Percentiles rank a stretch among this genome's conserved stretches.
Evolutionary conservation across 1,140 invertebrate genomes (phyloP).

Genomic region (Acyrthosiphon pisum): DNA sequence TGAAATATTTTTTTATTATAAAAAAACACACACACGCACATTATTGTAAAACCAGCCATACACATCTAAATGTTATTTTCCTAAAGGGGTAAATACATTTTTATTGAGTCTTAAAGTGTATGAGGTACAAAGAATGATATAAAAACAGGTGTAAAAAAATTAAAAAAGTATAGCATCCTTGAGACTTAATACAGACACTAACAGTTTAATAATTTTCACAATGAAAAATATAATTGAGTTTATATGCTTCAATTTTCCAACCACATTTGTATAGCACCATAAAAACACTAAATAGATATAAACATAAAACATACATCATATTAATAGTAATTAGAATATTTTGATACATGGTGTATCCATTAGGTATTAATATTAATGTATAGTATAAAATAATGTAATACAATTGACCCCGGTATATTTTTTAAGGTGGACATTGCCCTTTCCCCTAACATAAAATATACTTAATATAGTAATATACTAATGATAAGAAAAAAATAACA

Average conservation of each 20-base stretch:
- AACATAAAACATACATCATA: neutral
- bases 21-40: neutral
- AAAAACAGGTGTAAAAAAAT: constrained; percentile 40
- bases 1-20: neutral
- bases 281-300: neutral
- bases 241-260: neutral
- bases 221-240: neutral
- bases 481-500: no score
- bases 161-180: neutral
- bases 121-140: neutral
- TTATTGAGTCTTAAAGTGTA: neutral
- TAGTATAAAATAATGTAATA: no score
- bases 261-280: neutral
- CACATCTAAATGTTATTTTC: neutral
- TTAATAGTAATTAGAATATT: neutral
- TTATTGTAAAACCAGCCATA: no score
- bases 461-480: no score
- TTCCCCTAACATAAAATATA: no score
- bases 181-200: neutral
- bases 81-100: neutral
- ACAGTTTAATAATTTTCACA: neutral
- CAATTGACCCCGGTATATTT: no score
- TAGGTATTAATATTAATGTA: neutral
- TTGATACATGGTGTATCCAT: neutral
- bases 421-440: no score